Evolutionary conservation across 2,113 vertebrate genomes (phyloP).

Genomic region (Noturus placidus): DNA sequence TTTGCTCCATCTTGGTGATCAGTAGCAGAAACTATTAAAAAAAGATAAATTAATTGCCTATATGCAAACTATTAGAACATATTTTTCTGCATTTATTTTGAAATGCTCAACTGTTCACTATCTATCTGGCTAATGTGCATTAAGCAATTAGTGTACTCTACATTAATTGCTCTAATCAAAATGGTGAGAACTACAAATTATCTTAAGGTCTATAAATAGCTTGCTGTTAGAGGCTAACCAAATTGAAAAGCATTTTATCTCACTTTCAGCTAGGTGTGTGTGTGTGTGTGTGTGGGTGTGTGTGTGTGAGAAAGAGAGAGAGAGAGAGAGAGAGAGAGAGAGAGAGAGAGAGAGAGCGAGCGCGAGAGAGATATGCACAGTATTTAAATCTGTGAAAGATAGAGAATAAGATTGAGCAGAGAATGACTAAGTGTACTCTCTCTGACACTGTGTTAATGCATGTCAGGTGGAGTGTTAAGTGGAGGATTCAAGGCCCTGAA

Average conservation of each 20-base stretch:
- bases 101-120: not conserved
- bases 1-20: slow-evolving; percentile 58
- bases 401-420: slow-evolving; percentile 7
- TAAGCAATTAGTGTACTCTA: slow-evolving; percentile 58
- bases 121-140: slow-evolving; percentile 18
- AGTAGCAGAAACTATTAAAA: slow-evolving; percentile 50
- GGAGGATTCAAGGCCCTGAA: slow-evolving; percentile 24
- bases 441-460: slow-evolving; percentile 38
- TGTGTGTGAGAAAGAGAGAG: no score
- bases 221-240: not conserved
- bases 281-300: not conserved
- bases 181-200: slow-evolving; percentile 4
- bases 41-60: slow-evolving; percentile 33
- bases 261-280: slow-evolving; percentile 7
- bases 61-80: slow-evolving; percentile 35
- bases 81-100: not conserved
- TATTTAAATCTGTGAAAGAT: not conserved
- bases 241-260: slow-evolving; percentile 21
- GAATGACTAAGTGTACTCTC: slow-evolving; percentile 22
- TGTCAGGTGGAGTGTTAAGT: slow-evolving; percentile 37
- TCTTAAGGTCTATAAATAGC: slow-evolving; percentile 16
- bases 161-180: no score
- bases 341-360: not conserved
- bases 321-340: no score
- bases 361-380: not conserved